These are phyloP conservation scores for Cataglyphis altisquamis DNA, from an alignment of 2,888 invertebrate species.

Conservation along the genomic window DNA sequence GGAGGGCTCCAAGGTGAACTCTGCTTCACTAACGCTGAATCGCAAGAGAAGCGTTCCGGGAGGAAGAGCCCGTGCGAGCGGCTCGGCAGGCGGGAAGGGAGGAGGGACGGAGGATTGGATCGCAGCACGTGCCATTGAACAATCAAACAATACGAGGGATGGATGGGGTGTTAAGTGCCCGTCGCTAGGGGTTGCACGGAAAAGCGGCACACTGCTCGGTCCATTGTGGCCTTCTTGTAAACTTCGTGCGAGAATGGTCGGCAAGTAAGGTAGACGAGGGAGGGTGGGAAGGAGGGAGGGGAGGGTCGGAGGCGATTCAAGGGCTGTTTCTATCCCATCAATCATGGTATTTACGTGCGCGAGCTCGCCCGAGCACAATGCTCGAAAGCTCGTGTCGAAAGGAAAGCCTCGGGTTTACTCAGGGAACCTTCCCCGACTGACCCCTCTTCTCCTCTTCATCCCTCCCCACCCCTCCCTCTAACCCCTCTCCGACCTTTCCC, in stretches of 20 bases:
- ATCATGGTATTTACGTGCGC: conserved; percentile 81
- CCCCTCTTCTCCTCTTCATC: conserved; percentile 33
- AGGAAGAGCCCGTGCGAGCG: neutral
- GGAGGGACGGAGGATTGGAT: conserved; percentile 8
- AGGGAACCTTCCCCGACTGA: conserved; percentile 62
- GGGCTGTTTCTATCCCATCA: conserved; percentile 80
- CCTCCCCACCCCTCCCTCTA: conserved; percentile 49
- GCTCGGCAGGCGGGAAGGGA: neutral
- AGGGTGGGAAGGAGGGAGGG: neutral
- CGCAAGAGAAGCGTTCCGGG: conserved; percentile 52
- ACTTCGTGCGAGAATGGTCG: conserved; percentile 60
- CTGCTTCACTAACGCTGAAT: conserved; percentile 55
- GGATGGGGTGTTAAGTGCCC: conserved; percentile 71
- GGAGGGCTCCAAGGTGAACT: conserved; percentile 45
- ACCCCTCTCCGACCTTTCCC: conserved; percentile 34
- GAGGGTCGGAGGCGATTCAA: conserved; percentile 63
- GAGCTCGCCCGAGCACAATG: conserved; percentile 71
- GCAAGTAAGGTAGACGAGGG: neutral
- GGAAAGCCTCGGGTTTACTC: conserved; percentile 72
- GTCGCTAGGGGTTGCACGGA: conserved; percentile 53
- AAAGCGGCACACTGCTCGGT: conserved; percentile 64
- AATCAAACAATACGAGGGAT: conserved; percentile 71
- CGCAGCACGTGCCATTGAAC: conserved; percentile 64
- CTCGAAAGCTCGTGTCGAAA: conserved; percentile 74
- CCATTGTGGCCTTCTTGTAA: conserved; percentile 77